phyloP scores from a whole-genome alignment of 2,797 vertebrate genomes.

The Eulemur rubriventer region DNA sequence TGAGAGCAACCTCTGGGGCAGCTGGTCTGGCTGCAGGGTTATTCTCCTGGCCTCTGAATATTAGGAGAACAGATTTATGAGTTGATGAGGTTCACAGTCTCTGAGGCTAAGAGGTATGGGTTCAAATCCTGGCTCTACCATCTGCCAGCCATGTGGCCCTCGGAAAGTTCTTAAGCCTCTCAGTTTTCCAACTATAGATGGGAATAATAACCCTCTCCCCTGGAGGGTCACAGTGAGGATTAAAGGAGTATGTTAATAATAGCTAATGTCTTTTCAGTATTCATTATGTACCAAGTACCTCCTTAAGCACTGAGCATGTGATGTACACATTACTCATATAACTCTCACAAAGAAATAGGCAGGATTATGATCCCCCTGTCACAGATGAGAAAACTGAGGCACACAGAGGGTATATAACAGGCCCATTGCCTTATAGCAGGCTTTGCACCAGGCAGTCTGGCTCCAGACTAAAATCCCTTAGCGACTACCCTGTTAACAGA shows the following conservation, averaged over 20 bases:
- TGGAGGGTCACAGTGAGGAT: not conserved
- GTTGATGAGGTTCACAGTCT: not conserved
- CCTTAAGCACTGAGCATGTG: not conserved
- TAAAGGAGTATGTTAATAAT: not conserved
- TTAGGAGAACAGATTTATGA: not conserved
- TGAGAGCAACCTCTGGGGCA: not conserved
- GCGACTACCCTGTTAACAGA: not conserved
- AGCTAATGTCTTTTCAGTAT: not conserved
- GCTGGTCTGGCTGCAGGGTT: not conserved
- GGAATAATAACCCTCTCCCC: not conserved
- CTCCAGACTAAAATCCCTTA: not conserved
- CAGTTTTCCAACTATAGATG: not conserved
- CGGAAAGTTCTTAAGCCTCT: not conserved
- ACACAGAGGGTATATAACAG: not conserved
- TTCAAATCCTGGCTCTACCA: not conserved
- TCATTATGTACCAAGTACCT: not conserved
- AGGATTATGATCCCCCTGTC: not conserved
- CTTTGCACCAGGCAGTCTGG: not conserved
- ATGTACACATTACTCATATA: not conserved
- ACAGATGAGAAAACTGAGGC: conserved; percentile 16
- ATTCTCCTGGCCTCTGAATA: not conserved
- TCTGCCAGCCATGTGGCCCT: not conserved
- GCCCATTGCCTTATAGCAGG: not conserved
- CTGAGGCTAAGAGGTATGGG: not conserved
- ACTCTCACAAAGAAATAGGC: not conserved